Base-by-base conservation (phyloP, 2,888 invertebrate genomes). In the Pomacea canaliculata region DNA sequence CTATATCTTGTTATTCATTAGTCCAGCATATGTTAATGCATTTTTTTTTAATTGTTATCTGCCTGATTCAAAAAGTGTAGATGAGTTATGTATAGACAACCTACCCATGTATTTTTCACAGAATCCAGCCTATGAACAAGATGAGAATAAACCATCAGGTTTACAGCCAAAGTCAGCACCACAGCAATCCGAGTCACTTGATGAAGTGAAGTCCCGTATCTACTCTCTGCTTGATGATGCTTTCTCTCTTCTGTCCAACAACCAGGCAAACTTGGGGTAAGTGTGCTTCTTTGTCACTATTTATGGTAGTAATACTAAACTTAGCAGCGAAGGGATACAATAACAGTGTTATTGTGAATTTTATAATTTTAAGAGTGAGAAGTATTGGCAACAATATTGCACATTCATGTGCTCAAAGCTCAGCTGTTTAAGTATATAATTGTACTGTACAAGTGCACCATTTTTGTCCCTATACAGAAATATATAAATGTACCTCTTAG, bases 221-320 rank as follows among this genome's bases (percentile, higher is more conserved):
- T 87, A 88, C 77, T 79, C 79, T 27, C 80, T 88, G 8, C 79
- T 88, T 49, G 87, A 88, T 75, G 87, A 88, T 77, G 87, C 87
- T 1, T 88, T 88, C 78, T 83, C 86, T n/a, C 81, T 87, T 1
- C 83, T 87, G 37, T 83, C 86, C 18, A 85, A 87, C 46, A 80
- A 80, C 37, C 66, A 71, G n/a, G 78, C 82, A 56, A 80, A 77
- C 65, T 76, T 80, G 4, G 77, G 73, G 79, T 79, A 70, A 66
- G 78, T 76, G 16, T 66, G 12, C 51, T 23, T 37, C n/a, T n/a
- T 60, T 60, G 60, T 60, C 16, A 60, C 60, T 60, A 19, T 60
- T 60, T 16, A 60, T 60, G 60, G 5, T 37, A 37, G 37, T 37
- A 37, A 37, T 5, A 37, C 37, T 37, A 5, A 37, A 37, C 37